Conservation (phyloP, 1,140 invertebrate species). For the Archegozetes longisetosus region DNA sequence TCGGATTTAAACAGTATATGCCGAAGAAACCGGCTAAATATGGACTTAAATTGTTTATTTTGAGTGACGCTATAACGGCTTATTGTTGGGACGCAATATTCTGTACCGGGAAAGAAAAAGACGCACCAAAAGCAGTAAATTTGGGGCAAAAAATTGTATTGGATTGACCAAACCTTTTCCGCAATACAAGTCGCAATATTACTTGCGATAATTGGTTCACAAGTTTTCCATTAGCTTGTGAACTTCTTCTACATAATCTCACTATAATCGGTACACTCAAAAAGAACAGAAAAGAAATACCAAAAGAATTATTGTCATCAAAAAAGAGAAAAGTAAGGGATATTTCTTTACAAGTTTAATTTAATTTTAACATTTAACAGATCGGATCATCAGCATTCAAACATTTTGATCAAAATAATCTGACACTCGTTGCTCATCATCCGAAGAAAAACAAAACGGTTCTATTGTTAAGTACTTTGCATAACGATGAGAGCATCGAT, state of each 20-base stretch:
- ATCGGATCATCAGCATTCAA: too few relatives aligned
- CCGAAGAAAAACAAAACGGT: slow-evolving; percentile 22
- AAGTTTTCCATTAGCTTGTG: slow-evolving; percentile 10
- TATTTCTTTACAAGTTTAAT: slow-evolving; percentile 10
- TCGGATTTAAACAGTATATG: slow-evolving; percentile 20
- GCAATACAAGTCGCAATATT: slow-evolving; percentile 15
- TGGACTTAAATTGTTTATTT: slow-evolving; percentile 20
- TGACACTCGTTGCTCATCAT: slow-evolving; percentile 21
- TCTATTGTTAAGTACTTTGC: slow-evolving; percentile 19
- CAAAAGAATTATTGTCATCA: background rate
- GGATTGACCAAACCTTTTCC: slow-evolving; percentile 11
- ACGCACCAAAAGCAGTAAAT: slow-evolving; percentile 10
- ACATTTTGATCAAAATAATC: too few relatives aligned
- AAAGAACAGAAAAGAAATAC: slow-evolving; percentile 19
- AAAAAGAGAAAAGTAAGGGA: slow-evolving; percentile 13
- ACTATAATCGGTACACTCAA: slow-evolving; percentile 18
- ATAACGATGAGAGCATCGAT: slow-evolving; percentile 18
- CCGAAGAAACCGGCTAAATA: slow-evolving; percentile 21
- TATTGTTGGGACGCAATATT: slow-evolving; percentile 20
- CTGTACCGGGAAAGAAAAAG: slow-evolving; percentile 16
- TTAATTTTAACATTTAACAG: slow-evolving; percentile 7
- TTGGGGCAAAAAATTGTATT: slow-evolving; percentile 11
- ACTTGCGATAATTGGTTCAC: slow-evolving; percentile 20
- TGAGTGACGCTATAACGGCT: slow-evolving; percentile 17
- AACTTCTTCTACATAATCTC: slow-evolving; percentile 17